phyloP scores from a whole-genome alignment of 2,888 invertebrate species.

The Schrankia costaestrigalis region DNA sequence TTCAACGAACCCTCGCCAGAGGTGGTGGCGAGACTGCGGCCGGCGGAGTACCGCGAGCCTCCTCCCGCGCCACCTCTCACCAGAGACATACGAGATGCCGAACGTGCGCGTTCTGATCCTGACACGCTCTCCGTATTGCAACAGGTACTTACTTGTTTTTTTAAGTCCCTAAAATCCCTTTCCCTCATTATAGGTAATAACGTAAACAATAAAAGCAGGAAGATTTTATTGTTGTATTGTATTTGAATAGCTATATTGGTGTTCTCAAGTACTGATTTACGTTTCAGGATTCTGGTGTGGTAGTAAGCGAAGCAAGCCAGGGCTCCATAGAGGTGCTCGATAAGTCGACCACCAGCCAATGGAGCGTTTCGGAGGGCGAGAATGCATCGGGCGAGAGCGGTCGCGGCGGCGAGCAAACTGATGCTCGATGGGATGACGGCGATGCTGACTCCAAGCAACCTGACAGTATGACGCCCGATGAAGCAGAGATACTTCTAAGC shows the following conservation, averaged over 20 bases:
- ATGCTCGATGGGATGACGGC: conserved; percentile 45
- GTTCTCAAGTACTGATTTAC: not conserved
- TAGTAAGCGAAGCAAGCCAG: conserved; percentile 77
- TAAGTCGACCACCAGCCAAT: conserved; percentile 79
- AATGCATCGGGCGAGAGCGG: conserved; percentile 73
- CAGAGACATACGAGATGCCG: conserved; percentile 57
- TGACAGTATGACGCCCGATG: conserved; percentile 88
- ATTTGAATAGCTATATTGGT: too few species aligned
- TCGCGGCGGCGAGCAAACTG: conserved; percentile 46
- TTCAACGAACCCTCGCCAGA: conserved; percentile 87
- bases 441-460: conserved; percentile 63
- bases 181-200: too few species aligned
- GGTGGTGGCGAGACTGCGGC: conserved; percentile 82
- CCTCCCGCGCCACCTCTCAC: conserved; percentile 50
- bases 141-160: too few species aligned
- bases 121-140: conserved; percentile 73
- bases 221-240: too few species aligned
- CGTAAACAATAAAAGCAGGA: too few species aligned
- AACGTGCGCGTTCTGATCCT: conserved; percentile 67
- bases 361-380: conserved; percentile 76
- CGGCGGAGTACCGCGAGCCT: conserved; percentile 67
- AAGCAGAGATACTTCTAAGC: conserved; percentile 92
- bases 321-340: conserved; percentile 80
- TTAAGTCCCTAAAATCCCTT: too few species aligned
- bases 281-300: conserved; percentile 74